phyloP scores from a whole-genome alignment of 2,113 vertebrate species.

The Reinhardtius hippoglossoides region DNA sequence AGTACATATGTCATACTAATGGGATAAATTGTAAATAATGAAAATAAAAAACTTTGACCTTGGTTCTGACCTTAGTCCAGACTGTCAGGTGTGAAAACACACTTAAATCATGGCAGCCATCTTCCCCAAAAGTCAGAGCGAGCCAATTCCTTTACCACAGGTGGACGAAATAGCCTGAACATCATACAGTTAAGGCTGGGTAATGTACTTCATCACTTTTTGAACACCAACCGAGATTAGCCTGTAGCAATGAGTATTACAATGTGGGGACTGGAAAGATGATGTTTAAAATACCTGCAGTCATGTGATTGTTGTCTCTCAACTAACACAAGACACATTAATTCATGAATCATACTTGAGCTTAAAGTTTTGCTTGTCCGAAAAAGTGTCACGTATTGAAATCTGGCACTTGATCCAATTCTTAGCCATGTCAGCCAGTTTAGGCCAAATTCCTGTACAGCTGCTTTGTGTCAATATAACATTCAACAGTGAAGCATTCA shows the following conservation, averaged over 20 bases:
- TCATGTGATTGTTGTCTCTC: neutral
- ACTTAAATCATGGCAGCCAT: slow-evolving; percentile 5
- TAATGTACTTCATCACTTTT: neutral
- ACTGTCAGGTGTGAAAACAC: neutral
- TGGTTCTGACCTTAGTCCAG: no score
- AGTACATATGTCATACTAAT: no score
- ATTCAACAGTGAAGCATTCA: neutral
- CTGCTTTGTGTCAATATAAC: slow-evolving; percentile 9
- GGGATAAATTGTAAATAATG: no score
- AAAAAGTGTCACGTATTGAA: neutral
- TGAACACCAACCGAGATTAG: no score
- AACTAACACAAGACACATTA: neutral
- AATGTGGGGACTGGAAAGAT: neutral
- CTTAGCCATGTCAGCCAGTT: neutral
- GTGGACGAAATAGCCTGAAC: neutral
- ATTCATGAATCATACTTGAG: neutral
- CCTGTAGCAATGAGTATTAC: no score
- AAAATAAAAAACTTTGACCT: no score
- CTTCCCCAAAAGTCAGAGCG: slow-evolving; percentile 1
- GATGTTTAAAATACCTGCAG: neutral
- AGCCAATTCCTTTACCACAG: neutral
- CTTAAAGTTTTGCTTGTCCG: neutral
- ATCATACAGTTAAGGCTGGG: accelerated
- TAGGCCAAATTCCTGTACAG: no score
- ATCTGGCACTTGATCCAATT: neutral